Percentiles rank a stretch among this genome's conserved stretches.
These are phyloP conservation scores for Cynodonichthys magdalenae DNA, from an alignment of 2,797 vertebrate species.

Conservation along the genomic window DNA sequence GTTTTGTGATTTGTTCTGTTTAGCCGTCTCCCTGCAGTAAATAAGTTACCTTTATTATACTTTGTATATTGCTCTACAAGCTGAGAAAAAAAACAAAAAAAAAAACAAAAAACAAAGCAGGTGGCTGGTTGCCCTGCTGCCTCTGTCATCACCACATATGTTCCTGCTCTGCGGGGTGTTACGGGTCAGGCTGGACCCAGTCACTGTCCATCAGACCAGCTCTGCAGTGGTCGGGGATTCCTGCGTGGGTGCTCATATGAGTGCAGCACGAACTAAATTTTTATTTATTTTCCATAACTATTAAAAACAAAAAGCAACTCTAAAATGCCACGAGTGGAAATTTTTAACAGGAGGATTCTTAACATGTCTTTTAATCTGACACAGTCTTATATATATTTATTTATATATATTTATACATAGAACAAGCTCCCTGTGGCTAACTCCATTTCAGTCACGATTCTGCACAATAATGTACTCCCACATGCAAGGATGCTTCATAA, in stretches of 20 bases:
- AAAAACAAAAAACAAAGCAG: not conserved
- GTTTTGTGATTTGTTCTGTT: not conserved
- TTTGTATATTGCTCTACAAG: slow-evolving; percentile 31
- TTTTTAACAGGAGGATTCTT: slow-evolving; percentile 8
- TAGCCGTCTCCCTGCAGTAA: not conserved
- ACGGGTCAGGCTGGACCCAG: slow-evolving; percentile 61
- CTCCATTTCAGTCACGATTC: slow-evolving; percentile 51
- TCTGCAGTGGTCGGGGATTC: slow-evolving; percentile 67
- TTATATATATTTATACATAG: no score
- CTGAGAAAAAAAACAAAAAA: slow-evolving; percentile 24
- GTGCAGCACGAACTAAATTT: slow-evolving; percentile 8
- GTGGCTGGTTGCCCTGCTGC: slow-evolving; percentile 47
- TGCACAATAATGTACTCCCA: slow-evolving; percentile 40
- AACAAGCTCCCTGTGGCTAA: slow-evolving; percentile 15
- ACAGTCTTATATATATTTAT: not conserved
- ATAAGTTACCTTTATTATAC: slow-evolving; percentile 32
- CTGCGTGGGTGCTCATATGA: slow-evolving; percentile 52
- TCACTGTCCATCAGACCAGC: slow-evolving; percentile 57
- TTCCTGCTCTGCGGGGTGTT: slow-evolving; percentile 65
- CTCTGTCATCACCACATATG: slow-evolving; percentile 70
- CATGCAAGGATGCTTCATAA: slow-evolving; percentile 25
- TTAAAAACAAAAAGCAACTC: slow-evolving; percentile 12
- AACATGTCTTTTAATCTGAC: slow-evolving; percentile 17
- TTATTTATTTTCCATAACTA: slow-evolving; percentile 7
- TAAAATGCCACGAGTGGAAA: not conserved